These are phyloP conservation scores for Gulo gulo DNA, from an alignment of 2,113 vertebrate species.

Conservation along the genomic window DNA sequence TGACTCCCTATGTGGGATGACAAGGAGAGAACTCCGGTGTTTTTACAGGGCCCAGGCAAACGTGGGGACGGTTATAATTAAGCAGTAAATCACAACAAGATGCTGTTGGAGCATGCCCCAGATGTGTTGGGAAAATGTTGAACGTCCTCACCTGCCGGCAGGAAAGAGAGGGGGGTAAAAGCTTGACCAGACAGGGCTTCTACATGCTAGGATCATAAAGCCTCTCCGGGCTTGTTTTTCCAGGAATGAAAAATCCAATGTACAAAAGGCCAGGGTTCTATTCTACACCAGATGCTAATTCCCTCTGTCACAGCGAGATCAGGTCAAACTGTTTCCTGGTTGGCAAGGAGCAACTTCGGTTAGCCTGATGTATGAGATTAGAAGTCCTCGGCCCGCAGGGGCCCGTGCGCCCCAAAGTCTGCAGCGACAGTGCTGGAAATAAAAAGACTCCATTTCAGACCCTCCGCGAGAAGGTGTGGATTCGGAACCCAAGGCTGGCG, in stretches of 20 bases:
- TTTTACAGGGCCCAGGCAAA: slow-evolving; percentile 43
- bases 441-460: neutral
- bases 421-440: neutral
- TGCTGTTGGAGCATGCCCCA: slow-evolving; percentile 16
- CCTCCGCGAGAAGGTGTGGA: neutral
- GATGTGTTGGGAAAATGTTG: neutral
- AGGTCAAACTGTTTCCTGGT: neutral
- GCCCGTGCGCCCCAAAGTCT: neutral
- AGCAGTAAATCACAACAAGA: slow-evolving; percentile 44
- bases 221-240: slow-evolving; percentile 1
- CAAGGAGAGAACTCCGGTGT: neutral
- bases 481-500: neutral
- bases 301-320: neutral
- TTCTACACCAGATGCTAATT: neutral
- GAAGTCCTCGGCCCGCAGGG: neutral
- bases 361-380: neutral
- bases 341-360: neutral
- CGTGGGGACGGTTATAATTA: neutral
- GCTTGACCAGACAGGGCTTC: neutral
- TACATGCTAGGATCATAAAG: neutral
- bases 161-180: neutral
- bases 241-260: neutral
- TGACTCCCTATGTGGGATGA: neutral
- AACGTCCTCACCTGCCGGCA: neutral
- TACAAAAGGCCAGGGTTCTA: neutral